Percentiles rank a stretch among this genome's conserved stretches.
phyloP scores from a whole-genome alignment of 2,113 vertebrate genomes.

The Cololabis saira region DNA sequence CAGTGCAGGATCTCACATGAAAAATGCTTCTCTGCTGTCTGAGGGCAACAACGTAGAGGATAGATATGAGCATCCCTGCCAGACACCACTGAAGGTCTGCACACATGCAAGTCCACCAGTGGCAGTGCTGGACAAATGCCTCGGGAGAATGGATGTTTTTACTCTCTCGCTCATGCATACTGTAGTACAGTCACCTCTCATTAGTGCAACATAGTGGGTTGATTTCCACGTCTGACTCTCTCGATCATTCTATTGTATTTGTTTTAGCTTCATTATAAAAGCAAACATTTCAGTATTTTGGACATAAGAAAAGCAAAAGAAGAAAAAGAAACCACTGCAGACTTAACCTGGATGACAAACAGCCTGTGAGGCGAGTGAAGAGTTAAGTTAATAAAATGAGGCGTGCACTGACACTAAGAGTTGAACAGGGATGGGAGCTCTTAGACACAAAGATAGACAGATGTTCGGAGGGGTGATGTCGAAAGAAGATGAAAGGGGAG shows the following conservation, averaged over 20 bases:
- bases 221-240: too few species aligned
- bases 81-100: constrained; percentile 21
- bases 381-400: neutral
- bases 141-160: neutral
- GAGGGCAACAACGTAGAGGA: constrained; percentile 20
- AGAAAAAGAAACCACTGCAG: neutral
- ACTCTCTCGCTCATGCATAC: constrained; percentile 1
- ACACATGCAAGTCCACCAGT: neutral
- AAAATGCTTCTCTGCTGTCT: constrained; percentile 11
- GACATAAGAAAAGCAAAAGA: neutral
- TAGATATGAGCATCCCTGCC: constrained; percentile 22
- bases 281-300: neutral
- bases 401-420: neutral
- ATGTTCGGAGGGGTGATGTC: constrained; percentile 19
- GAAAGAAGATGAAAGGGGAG: constrained; percentile 23
- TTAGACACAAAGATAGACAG: constrained; percentile 7
- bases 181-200: constrained; percentile 16
- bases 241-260: too few species aligned
- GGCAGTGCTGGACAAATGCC: constrained; percentile 22
- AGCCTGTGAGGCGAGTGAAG: too few species aligned
- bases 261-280: too few species aligned
- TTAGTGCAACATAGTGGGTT: neutral
- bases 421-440: constrained; percentile 4
- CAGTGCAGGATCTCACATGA: constrained; percentile 22
- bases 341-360: constrained; percentile 5